Evolutionary conservation across 1,140 invertebrate genomes (phyloP), one percentile per base, ranked within the genome.

Genomic region (Xylocopa sonorina): DNA sequence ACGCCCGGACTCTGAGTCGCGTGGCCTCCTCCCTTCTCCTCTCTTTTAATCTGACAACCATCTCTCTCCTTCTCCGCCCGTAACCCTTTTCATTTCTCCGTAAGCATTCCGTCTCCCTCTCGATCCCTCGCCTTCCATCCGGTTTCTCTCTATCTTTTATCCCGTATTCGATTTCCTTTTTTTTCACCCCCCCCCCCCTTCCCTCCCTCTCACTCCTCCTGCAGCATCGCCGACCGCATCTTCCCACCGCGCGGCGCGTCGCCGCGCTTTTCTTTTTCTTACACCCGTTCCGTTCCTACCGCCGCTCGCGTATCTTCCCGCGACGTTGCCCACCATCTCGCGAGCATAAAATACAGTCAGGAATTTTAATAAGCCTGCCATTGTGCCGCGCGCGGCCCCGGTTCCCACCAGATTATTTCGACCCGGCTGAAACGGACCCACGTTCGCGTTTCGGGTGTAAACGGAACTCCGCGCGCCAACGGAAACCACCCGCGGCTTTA

Each of bases 321-420:
- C 85, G 85, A 79, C 78, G 81, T 75, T 88, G 82, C 74, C 80
- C 83, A 81, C 78, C 78, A 79, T 88, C 87, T 83, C 86, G 84
- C 73, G 79, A 66, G 75, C 84, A 88, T 88, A 88, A 89, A 89
- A 90, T 90, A 89, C 86, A 88, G 84, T 80, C 84, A 87, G 89
- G 89, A 90, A 90, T 90, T 90, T 90, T 90, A 90, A 90, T 90
- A 89, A 89, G 88, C 87, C 86, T 82, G 85, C 87, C 83, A 89
- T 88, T 89, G 89, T 89, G 83, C 84, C 82, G 75, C 76, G 75
- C 76, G 73, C 76, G 81, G 64, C 81, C 66, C 77, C 63, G 78
- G 84, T 89, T 89, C 89, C 88, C 87, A 89, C 88, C n/a, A 89
- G 88, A 88, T 87, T 86, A 86, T 89, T 85, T 78, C 74, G 76